Evolutionary conservation across 2,797 vertebrate species (phyloP), one percentile per base, ranked within the genome.

Genomic region (Caiman crocodilus): DNA sequence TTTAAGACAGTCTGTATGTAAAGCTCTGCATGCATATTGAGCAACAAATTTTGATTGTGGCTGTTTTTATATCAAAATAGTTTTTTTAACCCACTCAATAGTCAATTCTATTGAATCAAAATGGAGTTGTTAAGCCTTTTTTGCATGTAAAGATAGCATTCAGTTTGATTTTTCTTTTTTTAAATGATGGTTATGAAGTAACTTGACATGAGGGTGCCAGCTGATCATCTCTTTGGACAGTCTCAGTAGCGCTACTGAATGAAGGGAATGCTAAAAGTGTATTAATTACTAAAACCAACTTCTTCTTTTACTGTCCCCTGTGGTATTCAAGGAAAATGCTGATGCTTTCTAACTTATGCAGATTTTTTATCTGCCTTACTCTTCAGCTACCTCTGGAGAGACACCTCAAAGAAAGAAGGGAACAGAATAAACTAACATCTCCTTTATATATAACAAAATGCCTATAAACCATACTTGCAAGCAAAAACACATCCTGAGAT

Each of bases 61-160:
- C 87, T 96, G 93, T 6, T 71, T 94, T 91, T 95, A 91, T 94
- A 93, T 92, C 61, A 91, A 94, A 96, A 93, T 89, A 90, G 9
- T 17, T 92, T 96, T 89, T 87, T 88, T 88, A 95, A 96, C 92
- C 85, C 90, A 90, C 93, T 93, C 94, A 75, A 20, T 71, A 93
- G 11, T 95, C 94, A 95, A 90, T 95, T 94, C 81, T 90, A 10
- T 85, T 83, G 75, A 94, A 84, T 94, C 75, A 89, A 71, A 90
- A 64, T 73, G 79, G 64, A 93, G 59, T 85, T 96, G 93, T 90
- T 95, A 92, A 96, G 81, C 94, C 85, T 90, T 8, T 67, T 30
- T 67, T n/a, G 64, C n/a, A 30, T 50, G n/a, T 32, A 67, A 14
- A 32, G 16, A 65, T n/a, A 30, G 94, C 93, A 87, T 84, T 5